Conservation (phyloP, 2,888 invertebrate species). For the Portevinia maculata region DNA sequence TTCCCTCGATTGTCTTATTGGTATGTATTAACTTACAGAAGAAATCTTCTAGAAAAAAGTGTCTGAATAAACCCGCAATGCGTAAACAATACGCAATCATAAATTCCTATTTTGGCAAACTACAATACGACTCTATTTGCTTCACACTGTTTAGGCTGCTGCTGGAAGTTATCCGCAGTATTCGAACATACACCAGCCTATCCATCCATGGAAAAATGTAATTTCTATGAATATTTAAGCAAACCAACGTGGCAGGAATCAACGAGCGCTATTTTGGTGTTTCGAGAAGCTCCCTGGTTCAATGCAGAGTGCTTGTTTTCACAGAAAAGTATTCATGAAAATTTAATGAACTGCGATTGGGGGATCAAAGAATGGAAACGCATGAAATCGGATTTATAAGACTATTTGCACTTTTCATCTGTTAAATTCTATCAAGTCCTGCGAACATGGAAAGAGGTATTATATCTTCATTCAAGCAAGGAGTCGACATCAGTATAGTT, state of each 20-base stretch:
- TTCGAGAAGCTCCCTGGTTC: constrained; percentile 1
- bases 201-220: constrained; percentile 17
- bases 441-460: constrained; percentile 10
- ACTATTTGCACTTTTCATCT: constrained; percentile 71
- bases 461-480: constrained; percentile 56
- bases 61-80: constrained; percentile 70
- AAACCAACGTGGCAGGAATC: constrained; percentile 47
- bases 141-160: constrained; percentile 22
- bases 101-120: constrained; percentile 70
- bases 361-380: constrained; percentile 19
- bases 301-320: constrained; percentile 44
- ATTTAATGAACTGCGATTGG: constrained; percentile 19
- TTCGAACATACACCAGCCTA: not conserved
- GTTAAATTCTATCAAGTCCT: constrained; percentile 54
- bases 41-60: constrained; percentile 44
- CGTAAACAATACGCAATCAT: constrained; percentile 69
- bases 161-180: not conserved
- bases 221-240: constrained; percentile 54
- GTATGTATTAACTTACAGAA: constrained; percentile 43
- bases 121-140: constrained; percentile 39
- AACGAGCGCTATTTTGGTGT: constrained; percentile 38
- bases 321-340: constrained; percentile 41
- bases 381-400: constrained; percentile 56
- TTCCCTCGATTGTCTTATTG: constrained; percentile 32
- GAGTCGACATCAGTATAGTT: constrained; percentile 27